Conservation (phyloP, 2,797 vertebrate genomes). For the Enteromius paludinosus region DNA sequence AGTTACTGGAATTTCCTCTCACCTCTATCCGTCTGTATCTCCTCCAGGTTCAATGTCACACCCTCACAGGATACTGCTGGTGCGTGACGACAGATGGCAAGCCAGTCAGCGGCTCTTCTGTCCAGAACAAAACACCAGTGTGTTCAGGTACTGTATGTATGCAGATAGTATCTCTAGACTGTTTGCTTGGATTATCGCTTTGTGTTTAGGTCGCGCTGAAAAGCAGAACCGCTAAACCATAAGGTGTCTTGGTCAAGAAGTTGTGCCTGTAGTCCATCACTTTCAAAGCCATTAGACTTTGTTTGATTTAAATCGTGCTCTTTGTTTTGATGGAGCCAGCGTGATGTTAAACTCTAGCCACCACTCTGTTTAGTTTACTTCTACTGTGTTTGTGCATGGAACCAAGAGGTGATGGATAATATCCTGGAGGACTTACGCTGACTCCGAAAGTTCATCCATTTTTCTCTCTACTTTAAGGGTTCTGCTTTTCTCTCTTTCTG, state of each 20-base stretch:
- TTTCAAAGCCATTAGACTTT: constrained; percentile 47
- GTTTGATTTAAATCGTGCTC: constrained; percentile 53
- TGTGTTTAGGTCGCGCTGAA: constrained; percentile 43
- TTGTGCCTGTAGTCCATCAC: constrained; percentile 49
- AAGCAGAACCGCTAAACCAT: constrained; percentile 36
- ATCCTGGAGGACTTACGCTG: constrained; percentile 36
- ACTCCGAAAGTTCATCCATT: constrained; percentile 45
- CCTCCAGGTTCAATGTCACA: constrained; percentile 96
- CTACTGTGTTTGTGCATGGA: constrained; percentile 55
- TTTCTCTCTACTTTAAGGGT: constrained; percentile 24
- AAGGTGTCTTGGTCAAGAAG: constrained; percentile 38
- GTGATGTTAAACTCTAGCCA: constrained; percentile 54
- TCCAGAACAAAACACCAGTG: constrained; percentile 97
- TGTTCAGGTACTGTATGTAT: constrained; percentile 93
- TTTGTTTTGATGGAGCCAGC: constrained; percentile 47
- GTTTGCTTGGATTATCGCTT: constrained; percentile 51
- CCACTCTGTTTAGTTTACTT: constrained; percentile 58
- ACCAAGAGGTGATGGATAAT: constrained; percentile 53
- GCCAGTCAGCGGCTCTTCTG: constrained; percentile 96
- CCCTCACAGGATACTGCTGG: constrained; percentile 98
- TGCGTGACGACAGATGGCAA: constrained; percentile 96
- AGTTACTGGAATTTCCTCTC: constrained; percentile 20
- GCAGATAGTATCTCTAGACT: constrained; percentile 44
- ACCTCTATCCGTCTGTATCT: constrained; percentile 44
- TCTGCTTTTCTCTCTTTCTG: constrained; percentile 31